Evolutionary conservation across 1,140 invertebrate species (phyloP).

Genomic region (Portunus trituberculatus): DNA sequence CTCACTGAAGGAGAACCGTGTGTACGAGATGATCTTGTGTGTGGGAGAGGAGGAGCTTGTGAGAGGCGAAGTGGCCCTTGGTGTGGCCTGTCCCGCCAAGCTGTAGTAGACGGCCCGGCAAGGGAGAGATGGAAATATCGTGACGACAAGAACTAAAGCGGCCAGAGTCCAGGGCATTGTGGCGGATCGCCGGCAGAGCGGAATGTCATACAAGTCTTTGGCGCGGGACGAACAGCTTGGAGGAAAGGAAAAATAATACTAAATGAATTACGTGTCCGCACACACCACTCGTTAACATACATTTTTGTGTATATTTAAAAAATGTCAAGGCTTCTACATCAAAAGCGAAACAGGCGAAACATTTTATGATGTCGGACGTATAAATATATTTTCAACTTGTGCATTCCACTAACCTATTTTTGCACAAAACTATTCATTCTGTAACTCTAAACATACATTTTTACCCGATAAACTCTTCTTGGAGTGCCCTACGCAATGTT

Average conservation of each 20-base stretch:
- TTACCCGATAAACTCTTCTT: too few species aligned
- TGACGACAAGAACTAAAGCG: neutral
- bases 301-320: neutral
- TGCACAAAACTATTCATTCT: too few species aligned
- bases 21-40: constrained; percentile 22
- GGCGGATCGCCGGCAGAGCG: neutral
- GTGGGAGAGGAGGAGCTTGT: neutral
- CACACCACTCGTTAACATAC: neutral
- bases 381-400: too few species aligned
- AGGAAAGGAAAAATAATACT: neutral
- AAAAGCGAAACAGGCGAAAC: neutral
- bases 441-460: too few species aligned
- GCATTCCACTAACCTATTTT: too few species aligned
- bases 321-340: neutral
- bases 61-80: neutral
- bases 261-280: neutral
- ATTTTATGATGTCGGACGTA: neutral
- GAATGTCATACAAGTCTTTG: neutral
- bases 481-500: too few species aligned
- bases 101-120: neutral
- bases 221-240: neutral
- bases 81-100: neutral
- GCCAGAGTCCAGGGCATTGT: neutral
- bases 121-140: neutral
- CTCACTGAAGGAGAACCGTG: neutral